Conservation (phyloP, 2,797 vertebrate species). For the Centroberyx gerrardi region DNA sequence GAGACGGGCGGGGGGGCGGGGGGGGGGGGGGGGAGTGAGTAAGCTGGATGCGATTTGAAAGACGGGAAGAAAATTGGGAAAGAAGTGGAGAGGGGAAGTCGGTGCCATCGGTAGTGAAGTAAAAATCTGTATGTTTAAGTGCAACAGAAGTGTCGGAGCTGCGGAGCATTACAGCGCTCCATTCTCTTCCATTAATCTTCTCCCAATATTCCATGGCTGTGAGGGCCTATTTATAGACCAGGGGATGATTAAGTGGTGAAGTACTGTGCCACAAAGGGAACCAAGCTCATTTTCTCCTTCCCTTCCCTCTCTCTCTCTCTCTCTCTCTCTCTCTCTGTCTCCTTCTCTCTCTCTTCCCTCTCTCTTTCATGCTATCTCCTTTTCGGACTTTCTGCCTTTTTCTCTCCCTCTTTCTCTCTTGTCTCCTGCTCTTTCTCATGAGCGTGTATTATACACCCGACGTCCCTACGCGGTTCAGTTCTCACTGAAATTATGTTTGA, state of each 20-base stretch:
- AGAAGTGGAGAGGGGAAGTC: constrained; percentile 40
- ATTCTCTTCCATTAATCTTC: constrained; percentile 79
- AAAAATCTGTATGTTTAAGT: constrained; percentile 64
- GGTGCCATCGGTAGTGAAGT: constrained; percentile 33
- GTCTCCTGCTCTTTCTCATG: neutral
- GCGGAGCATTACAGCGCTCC: constrained; percentile 63
- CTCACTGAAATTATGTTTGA: constrained; percentile 56
- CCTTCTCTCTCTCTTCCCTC: constrained; percentile 30
- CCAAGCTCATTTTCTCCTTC: constrained; percentile 77
- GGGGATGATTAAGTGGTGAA: constrained; percentile 81
- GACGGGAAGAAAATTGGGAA: constrained; percentile 12
- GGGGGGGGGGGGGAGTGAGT: neutral
- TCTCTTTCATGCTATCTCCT: constrained; percentile 3
- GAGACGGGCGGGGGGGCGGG: no score
- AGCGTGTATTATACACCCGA: constrained; percentile 30
- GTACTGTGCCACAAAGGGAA: constrained; percentile 77
- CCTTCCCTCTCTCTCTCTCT: constrained; percentile 42
- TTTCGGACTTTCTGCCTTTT: constrained; percentile 13
- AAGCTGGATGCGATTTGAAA: constrained; percentile 35
- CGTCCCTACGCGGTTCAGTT: constrained; percentile 44
- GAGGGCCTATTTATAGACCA: constrained; percentile 81
- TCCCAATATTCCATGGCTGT: constrained; percentile 78
- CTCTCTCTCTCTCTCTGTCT: constrained; percentile 48
- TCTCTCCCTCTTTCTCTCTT: constrained; percentile 19
- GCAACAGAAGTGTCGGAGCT: constrained; percentile 63